Conservation (phyloP, 2,888 invertebrate species). For the Apamea epomidion region DNA sequence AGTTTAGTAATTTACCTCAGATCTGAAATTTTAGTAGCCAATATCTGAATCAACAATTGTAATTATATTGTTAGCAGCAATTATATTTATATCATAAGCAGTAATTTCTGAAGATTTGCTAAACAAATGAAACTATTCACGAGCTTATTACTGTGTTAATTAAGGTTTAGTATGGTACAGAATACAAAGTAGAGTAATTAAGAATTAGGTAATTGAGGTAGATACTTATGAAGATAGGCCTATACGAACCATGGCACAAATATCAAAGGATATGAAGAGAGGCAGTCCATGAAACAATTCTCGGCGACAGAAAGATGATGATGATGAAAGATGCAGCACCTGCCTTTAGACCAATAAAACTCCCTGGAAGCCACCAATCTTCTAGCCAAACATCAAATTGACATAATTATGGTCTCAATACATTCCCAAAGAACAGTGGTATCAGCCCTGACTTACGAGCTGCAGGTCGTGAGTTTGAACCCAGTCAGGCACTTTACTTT, state of each 20-base stretch:
- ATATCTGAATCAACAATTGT: background rate
- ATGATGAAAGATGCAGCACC: too few species aligned
- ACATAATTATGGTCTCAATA: background rate
- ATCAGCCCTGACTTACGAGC: background rate
- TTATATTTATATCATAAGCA: background rate
- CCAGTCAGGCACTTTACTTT: background rate
- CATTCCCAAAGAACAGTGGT: background rate
- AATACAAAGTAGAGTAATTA: constrained; percentile 8
- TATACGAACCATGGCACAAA: background rate
- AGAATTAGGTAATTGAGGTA: background rate
- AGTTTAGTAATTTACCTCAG: background rate
- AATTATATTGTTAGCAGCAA: background rate
- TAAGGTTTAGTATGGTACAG: background rate
- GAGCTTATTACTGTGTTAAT: constrained; percentile 4
- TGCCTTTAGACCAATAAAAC: background rate
- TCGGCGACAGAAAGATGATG: too few species aligned
- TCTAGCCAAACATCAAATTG: background rate
- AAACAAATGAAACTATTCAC: background rate
- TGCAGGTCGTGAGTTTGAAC: background rate
- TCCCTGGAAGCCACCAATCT: background rate
- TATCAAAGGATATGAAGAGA: background rate
- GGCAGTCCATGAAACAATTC: too few species aligned
- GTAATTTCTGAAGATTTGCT: background rate
- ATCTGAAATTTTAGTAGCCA: background rate
- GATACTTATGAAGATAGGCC: background rate